Percentiles rank a stretch among this genome's conserved stretches.
These are phyloP conservation scores for Aphaenogaster ashmeadi DNA, from an alignment of 1,140 invertebrate genomes.

Conservation along the genomic window DNA sequence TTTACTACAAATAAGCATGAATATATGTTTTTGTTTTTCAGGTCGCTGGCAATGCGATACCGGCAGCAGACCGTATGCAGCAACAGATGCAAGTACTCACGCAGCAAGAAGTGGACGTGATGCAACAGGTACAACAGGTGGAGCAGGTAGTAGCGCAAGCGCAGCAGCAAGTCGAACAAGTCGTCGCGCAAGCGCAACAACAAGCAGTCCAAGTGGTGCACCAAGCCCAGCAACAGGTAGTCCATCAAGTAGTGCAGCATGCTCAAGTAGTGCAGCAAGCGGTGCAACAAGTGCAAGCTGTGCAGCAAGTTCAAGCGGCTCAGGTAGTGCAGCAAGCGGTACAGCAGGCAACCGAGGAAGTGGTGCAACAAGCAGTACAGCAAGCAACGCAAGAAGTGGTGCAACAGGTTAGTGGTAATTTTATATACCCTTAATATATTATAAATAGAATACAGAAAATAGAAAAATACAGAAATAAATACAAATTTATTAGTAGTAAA, in stretches of 20 bases:
- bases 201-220: conserved; percentile 84
- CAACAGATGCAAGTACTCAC: conserved; percentile 78
- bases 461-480: not conserved
- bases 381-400: conserved; percentile 85
- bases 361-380: conserved; percentile 88
- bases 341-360: conserved; percentile 89
- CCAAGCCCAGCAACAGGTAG: conserved; percentile 86
- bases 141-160: conserved; percentile 85
- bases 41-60: conserved; percentile 79
- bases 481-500: not conserved
- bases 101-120: conserved; percentile 81
- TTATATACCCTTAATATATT: conserved; percentile 1
- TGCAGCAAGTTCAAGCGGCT: conserved; percentile 86
- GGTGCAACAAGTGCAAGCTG: conserved; percentile 84
- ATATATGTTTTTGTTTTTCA: conserved; percentile 65
- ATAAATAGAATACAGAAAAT: not conserved
- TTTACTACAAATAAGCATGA: not conserved
- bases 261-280: conserved; percentile 87
- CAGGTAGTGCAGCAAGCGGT: conserved; percentile 85
- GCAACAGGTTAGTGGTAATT: conserved; percentile 83
- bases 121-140: conserved; percentile 85
- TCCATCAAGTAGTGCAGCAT: conserved; percentile 84
- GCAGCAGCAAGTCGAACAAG: conserved; percentile 86
- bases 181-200: conserved; percentile 84
- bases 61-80: conserved; percentile 76